Percentiles rank a stretch among this genome's conserved stretches.
These are phyloP conservation scores for Drosophila littoralis DNA, from an alignment of 1,140 invertebrate species.

Conservation along the genomic window DNA sequence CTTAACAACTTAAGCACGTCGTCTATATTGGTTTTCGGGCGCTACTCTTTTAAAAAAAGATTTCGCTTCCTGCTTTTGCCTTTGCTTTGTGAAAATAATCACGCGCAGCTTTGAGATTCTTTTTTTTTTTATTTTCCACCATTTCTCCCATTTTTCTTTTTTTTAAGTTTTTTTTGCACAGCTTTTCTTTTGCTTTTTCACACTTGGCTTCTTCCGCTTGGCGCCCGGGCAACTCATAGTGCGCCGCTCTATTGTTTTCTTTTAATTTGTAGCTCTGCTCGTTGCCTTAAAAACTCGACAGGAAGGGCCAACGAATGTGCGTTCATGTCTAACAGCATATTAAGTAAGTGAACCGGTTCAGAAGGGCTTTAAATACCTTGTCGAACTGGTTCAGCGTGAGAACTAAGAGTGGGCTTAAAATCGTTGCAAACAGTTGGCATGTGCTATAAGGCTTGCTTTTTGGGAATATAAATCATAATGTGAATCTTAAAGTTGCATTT, in stretches of 20 bases:
- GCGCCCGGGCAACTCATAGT: constrained; percentile 44
- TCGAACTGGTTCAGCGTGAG: constrained; percentile 5
- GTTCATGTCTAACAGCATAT: constrained; percentile 23
- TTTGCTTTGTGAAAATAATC: constrained; percentile 82
- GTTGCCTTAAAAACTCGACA: constrained; percentile 14
- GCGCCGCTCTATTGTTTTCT: constrained; percentile 69
- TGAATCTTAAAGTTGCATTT: too few relatives aligned
- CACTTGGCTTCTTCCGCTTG: constrained; percentile 77
- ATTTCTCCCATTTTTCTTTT: constrained; percentile 4
- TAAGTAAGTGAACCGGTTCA: constrained; percentile 22
- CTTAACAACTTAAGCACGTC: constrained; percentile 83
- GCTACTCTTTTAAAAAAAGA: constrained; percentile 55
- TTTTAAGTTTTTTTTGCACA: constrained; percentile 14
- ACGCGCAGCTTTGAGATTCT: constrained; percentile 68
- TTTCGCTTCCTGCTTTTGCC: constrained; percentile 75
- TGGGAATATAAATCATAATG: background rate
- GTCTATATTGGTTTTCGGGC: constrained; percentile 79
- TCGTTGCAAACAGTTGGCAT: too few relatives aligned
- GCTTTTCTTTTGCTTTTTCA: constrained; percentile 78
- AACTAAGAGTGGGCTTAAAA: background rate
- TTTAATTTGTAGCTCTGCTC: constrained; percentile 66
- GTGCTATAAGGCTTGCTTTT: background rate
- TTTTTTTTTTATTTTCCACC: constrained; percentile 27
- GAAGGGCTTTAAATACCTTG: background rate
- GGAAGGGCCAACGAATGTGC: constrained; percentile 13